Evolutionary conservation across 1,140 invertebrate genomes (phyloP).

Genomic region (Araneus ventricosus): DNA sequence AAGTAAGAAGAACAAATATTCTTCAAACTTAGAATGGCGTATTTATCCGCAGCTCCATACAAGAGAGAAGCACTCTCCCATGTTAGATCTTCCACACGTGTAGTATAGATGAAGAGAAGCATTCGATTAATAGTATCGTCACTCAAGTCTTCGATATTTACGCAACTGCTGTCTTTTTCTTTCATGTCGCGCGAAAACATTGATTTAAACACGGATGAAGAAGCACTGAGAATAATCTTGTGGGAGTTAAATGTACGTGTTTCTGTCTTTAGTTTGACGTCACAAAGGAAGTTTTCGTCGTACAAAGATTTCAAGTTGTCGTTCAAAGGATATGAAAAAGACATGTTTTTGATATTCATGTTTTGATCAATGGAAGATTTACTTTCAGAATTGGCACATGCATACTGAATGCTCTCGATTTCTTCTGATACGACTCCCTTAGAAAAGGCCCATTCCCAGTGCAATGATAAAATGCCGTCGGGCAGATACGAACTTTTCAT

Average conservation of each 20-base stretch:
- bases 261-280: no score
- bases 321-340: background rate
- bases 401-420: background rate
- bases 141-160: no score
- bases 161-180: background rate
- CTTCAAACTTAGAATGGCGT: no score
- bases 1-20: no score
- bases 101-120: background rate
- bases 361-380: no score
- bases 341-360: background rate
- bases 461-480: background rate
- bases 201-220: slow-evolving; percentile 79
- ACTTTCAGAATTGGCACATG: background rate
- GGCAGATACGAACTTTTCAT: background rate
- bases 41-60: background rate
- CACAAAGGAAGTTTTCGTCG: no score
- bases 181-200: slow-evolving; percentile 78
- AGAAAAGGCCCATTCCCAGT: no score
- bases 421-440: no score
- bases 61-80: background rate
- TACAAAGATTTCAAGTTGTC: no score
- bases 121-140: background rate
- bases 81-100: no score
- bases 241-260: slow-evolving; percentile 77
- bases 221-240: no score